phyloP scores from a whole-genome alignment of 2,888 invertebrate species.

The Andrena flavipes region DNA sequence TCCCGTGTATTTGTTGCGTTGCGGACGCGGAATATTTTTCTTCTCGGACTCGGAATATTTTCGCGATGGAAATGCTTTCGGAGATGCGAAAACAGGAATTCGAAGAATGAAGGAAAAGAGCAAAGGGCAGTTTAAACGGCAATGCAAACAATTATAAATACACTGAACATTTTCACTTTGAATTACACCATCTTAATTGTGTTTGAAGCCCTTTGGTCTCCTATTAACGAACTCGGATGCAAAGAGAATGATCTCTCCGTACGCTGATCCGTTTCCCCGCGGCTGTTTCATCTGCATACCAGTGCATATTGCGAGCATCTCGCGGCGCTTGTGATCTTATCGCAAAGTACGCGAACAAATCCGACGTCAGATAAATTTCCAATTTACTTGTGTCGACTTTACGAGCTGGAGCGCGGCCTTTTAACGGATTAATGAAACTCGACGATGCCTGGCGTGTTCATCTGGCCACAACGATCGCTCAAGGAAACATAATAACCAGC shows the following conservation, averaged over 20 bases:
- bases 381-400: conserved; percentile 64
- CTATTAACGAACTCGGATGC: background rate
- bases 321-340: conserved; percentile 30
- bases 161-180: too few relatives aligned
- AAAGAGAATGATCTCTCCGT: background rate
- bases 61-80: background rate
- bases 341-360: conserved; percentile 34
- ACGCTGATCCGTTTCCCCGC: conserved; percentile 1
- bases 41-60: background rate
- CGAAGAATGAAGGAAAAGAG: too few relatives aligned
- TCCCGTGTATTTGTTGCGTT: conserved; percentile 9
- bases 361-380: conserved; percentile 65
- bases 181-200: too few relatives aligned
- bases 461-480: conserved; percentile 40
- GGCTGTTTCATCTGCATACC: conserved; percentile 6
- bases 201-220: background rate
- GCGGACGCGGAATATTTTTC: background rate
- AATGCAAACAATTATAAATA: too few relatives aligned
- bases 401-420: conserved; percentile 37
- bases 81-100: background rate
- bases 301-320: background rate
- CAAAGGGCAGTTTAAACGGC: too few relatives aligned
- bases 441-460: conserved; percentile 49
- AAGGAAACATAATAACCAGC: conserved; percentile 48
- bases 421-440: conserved; percentile 62